Percentiles rank a stretch among this genome's conserved stretches.
These are phyloP conservation scores for Antennarius maculatus DNA, from an alignment of 2,797 vertebrate genomes.

Conservation along the genomic window DNA sequence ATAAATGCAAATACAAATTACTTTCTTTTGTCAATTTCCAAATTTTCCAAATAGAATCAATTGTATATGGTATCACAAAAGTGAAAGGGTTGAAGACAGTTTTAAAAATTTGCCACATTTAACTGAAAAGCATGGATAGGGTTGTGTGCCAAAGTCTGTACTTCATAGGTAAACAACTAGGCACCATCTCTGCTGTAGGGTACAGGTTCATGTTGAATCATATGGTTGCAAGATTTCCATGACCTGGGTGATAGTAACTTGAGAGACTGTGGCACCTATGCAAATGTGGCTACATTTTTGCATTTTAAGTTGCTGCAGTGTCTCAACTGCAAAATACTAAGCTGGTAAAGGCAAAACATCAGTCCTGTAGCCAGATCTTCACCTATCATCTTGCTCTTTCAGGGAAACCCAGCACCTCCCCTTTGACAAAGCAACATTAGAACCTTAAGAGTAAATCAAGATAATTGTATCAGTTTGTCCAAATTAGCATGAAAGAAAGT, in stretches of 20 bases:
- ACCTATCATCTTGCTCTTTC: slow-evolving; percentile 1
- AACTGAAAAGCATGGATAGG: background rate
- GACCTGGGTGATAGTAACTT: too few relatives aligned
- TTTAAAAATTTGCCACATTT: background rate
- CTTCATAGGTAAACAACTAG: too few relatives aligned
- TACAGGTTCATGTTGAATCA: too few relatives aligned
- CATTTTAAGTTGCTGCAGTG: too few relatives aligned
- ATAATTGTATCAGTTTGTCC: background rate
- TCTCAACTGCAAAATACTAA: too few relatives aligned
- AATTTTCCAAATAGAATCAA: background rate
- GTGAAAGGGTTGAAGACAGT: background rate
- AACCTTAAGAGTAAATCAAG: background rate
- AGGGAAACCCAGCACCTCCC: slow-evolving; percentile 9
- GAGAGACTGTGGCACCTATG: too few relatives aligned
- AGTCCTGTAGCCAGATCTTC: too few relatives aligned
- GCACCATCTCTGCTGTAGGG: too few relatives aligned
- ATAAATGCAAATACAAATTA: background rate
- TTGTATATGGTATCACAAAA: background rate
- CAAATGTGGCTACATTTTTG: too few relatives aligned
- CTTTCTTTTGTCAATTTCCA: background rate
- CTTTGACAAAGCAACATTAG: background rate
- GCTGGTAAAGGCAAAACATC: too few relatives aligned
- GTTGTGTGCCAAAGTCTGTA: background rate
- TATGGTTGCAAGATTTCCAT: too few relatives aligned
- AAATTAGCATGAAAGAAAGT: background rate